Percentiles rank a stretch among this genome's conserved stretches.
Conservation (phyloP, 1,140 invertebrate species). For the Drosophila grimshawi region DNA sequence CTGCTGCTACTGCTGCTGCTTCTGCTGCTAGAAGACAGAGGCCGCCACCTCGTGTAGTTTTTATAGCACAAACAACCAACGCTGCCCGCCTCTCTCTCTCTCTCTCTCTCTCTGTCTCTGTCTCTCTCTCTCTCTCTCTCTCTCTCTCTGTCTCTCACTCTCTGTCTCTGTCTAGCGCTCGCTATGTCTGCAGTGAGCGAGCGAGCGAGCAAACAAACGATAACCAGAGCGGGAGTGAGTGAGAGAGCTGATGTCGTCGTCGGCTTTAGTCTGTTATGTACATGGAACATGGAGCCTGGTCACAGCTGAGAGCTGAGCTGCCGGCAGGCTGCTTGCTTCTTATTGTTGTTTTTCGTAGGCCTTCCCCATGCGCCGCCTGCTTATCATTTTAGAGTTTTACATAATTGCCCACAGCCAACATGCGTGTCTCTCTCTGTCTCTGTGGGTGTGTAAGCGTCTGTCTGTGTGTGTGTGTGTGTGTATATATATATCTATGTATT, state of each 20-base stretch:
- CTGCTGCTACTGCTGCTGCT: slow-evolving; percentile 5
- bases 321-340: slow-evolving; percentile 30
- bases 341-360: slow-evolving; percentile 57
- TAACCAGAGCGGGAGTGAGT: background rate
- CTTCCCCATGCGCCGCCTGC: slow-evolving; percentile 51
- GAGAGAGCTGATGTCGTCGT: background rate
- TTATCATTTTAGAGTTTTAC: slow-evolving; percentile 82
- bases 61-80: slow-evolving; percentile 27
- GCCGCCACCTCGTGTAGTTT: slow-evolving; percentile 50
- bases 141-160: background rate
- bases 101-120: slow-evolving; percentile 6
- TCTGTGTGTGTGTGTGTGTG: background rate
- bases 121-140: background rate
- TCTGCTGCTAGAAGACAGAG: slow-evolving; percentile 23
- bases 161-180: background rate
- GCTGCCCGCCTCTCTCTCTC: background rate
- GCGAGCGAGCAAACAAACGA: background rate
- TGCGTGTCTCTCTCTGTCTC: no score
- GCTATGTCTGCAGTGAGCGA: background rate
- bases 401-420: slow-evolving; percentile 60
- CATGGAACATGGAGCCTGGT: slow-evolving; percentile 5
- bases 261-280: slow-evolving; percentile 8
- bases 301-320: background rate
- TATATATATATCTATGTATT: slow-evolving; percentile 11
- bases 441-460: background rate